phyloP scores from a whole-genome alignment of 1,140 invertebrate species.

The Drosophila jambulina region DNA sequence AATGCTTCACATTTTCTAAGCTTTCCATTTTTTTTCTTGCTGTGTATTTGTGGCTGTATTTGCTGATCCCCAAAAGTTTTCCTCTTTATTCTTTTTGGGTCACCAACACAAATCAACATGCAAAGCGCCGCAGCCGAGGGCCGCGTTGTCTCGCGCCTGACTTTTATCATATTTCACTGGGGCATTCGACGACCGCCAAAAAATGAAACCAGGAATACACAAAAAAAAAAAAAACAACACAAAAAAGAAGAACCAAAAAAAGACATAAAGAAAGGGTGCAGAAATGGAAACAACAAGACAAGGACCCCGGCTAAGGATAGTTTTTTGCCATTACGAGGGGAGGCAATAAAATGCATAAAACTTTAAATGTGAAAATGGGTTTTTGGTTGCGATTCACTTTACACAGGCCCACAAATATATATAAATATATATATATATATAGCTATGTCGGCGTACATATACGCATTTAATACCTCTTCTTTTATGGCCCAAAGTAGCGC shows the following conservation, averaged over 20 bases:
- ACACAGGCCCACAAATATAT: background rate
- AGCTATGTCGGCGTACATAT: conserved; percentile 2
- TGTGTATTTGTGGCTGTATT: conserved; percentile 9
- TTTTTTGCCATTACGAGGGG: conserved; percentile 38
- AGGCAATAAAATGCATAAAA: conserved; percentile 67
- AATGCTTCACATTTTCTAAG: background rate
- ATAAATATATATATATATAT: background rate
- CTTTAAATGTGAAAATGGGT: conserved; percentile 73
- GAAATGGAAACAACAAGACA: conserved; percentile 45
- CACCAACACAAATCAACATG: conserved; percentile 80
- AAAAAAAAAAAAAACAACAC: background rate
- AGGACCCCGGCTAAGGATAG: conserved; percentile 34
- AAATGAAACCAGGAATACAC: conserved; percentile 15
- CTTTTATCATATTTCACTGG: conserved; percentile 80
- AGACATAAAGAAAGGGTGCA: conserved; percentile 5
- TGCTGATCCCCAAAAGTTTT: conserved; percentile 6
- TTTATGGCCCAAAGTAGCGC: conserved; percentile 54
- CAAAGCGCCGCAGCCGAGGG: conserved; percentile 52
- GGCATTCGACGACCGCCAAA: conserved; percentile 60
- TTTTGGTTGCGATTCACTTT: conserved; percentile 30
- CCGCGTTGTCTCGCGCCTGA: conserved; percentile 40
- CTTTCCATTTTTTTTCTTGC: background rate
- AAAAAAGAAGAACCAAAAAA: background rate
- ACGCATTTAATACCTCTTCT: conserved; percentile 43
- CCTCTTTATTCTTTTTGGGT: conserved; percentile 55